Evolutionary conservation across 1,140 invertebrate species (phyloP), one percentile per base, ranked within the genome.

Genomic region (Acromyrmex charruanus): DNA sequence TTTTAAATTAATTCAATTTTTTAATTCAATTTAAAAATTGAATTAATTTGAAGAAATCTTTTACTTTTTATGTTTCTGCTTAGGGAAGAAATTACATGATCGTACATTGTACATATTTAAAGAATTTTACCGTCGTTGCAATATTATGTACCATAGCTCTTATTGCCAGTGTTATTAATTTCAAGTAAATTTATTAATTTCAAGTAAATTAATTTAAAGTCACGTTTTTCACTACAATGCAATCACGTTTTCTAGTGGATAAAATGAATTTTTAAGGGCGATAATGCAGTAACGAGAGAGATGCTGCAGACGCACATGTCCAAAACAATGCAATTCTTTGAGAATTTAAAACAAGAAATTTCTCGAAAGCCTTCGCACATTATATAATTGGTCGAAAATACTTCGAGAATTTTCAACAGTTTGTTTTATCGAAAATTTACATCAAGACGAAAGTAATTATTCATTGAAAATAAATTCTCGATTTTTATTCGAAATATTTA

Each of bases 161-260:
- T 35, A 18, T 65, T 65, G 16, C 31, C 16, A 65, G 28, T 65
- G 35, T 35, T 51, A 68, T 68, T 71, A 71, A 53, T 51, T 65
- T 71, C 1, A 71, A 71, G 49, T 71, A 31, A 28, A 71, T 25
- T 25, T 51, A 68, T 68, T 71, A 71, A 53, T 51, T 65, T 71
- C 1, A 71, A 71, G 49, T 71, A 31, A 28, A 71, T 25, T 25
- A 25, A 25, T 25, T 25, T 25, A 68, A 21, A 53, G 53, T 53
- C 25, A 39, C 16, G 25, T 31, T 53, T 28, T n/a, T 35, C 3
- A 65, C 0, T n/a, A 35, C 6, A 16, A 65, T 65, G 3, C 9
- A 59, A 59, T 65, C 63, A 7, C 63, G 16, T 18, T 49, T 18
- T 51, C 6, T 71, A 71, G 44, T 51, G 16, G 6, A 16, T 71